phyloP scores from a whole-genome alignment of 1,140 invertebrate genomes.

The Parapsyche elsis region DNA sequence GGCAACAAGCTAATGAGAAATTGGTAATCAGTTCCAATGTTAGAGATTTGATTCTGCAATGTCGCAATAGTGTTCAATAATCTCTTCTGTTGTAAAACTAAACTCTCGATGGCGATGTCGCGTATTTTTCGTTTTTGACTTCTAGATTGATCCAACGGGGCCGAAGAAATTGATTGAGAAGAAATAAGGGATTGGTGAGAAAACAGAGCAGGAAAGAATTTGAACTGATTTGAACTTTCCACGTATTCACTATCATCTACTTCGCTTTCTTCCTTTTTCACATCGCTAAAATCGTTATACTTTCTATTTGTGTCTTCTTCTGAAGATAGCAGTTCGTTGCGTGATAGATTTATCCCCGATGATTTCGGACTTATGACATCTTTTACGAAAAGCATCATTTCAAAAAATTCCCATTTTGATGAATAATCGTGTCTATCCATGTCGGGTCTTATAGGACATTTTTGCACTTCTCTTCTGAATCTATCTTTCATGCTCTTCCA shows the following conservation, averaged over 20 bases:
- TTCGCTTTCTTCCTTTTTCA: slow-evolving; percentile 21
- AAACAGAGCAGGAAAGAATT: not conserved
- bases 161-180: not conserved
- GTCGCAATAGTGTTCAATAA: slow-evolving; percentile 11
- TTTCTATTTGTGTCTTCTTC: slow-evolving; percentile 3
- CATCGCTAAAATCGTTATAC: not conserved
- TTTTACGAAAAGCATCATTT: slow-evolving; percentile 26
- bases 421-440: slow-evolving; percentile 6
- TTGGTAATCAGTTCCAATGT: slow-evolving; percentile 15
- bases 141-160: not conserved
- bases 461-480: slow-evolving; percentile 14
- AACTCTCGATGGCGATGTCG: slow-evolving; percentile 12
- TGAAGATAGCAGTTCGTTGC: not conserved
- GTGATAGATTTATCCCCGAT: not conserved
- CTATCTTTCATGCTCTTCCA: slow-evolving; percentile 29
- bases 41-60: slow-evolving; percentile 6
- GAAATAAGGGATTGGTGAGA: slow-evolving; percentile 1
- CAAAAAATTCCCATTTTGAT: slow-evolving; percentile 20
- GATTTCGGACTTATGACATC: slow-evolving; percentile 5
- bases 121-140: slow-evolving; percentile 3
- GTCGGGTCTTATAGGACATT: slow-evolving; percentile 16
- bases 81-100: slow-evolving; percentile 10
- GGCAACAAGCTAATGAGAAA: slow-evolving; percentile 13
- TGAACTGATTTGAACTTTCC: not conserved
- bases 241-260: not conserved